phyloP scores from a whole-genome alignment of 2,797 vertebrate genomes.

The Xenopus petersii region DNA sequence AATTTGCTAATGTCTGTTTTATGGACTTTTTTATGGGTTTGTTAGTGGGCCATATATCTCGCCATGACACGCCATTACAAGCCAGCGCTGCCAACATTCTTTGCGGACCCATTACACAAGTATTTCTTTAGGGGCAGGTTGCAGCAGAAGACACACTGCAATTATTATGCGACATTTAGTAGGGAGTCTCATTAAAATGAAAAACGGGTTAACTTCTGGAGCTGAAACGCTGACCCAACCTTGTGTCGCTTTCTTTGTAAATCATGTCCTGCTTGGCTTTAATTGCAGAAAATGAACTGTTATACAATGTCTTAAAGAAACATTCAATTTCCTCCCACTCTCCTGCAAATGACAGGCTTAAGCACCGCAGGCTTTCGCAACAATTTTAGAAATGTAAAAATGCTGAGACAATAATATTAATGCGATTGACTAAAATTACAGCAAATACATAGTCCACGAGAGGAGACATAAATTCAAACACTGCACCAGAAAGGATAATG shows the following conservation, averaged over 20 bases:
- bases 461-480: no score
- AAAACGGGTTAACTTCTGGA: constrained; percentile 41
- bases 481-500: no score
- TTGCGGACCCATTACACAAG: constrained; percentile 42
- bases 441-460: no score
- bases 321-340: constrained; percentile 1
- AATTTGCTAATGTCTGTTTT: constrained; percentile 49
- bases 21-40: constrained; percentile 50
- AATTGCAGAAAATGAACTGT: constrained; percentile 38
- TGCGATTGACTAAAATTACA: no score
- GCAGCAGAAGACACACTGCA: constrained; percentile 35
- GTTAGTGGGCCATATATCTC: constrained; percentile 49
- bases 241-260: constrained; percentile 40
- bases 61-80: constrained; percentile 42
- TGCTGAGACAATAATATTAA: no score
- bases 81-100: constrained; percentile 35
- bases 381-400: neutral
- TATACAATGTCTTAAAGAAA: constrained; percentile 21
- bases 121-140: constrained; percentile 45
- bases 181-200: constrained; percentile 46
- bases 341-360: neutral
- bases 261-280: constrained; percentile 43
- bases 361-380: neutral
- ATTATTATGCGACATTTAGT: constrained; percentile 46
- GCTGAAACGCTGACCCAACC: constrained; percentile 40